Base-by-base conservation (phyloP, 2,888 invertebrate species). In the Drosophila borborema region DNA sequence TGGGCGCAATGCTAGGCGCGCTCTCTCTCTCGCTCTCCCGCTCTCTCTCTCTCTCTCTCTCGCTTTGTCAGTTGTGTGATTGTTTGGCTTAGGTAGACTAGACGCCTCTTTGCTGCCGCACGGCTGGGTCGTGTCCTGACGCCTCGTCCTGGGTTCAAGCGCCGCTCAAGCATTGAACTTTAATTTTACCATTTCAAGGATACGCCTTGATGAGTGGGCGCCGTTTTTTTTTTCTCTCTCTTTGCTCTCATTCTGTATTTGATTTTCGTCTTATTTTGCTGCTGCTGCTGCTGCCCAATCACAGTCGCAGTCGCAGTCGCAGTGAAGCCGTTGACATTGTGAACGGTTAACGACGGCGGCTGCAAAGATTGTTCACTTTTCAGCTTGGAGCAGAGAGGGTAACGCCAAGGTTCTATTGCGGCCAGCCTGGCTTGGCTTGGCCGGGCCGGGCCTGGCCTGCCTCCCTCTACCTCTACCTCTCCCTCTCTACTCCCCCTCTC, bases 101-200 rank as follows among this genome's bases (percentile, higher is more conserved):
- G 82, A 70, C 71, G 56, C 40, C 54, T 64, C 36, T 46, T 46
- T 61, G 64, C 34, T 59, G 53, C 48, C 53, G 60, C 64, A 60
- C 36, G 74, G 69, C 74, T 74, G 77, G 67, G 71, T 79, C 79
- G 80, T 81, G 86, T 58, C 59, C 64, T 58, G 64, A n/a, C 61
- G 60, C 46, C 34, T 18, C 18, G 34, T 34, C 51, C 51, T 62
- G 81, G 67, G 86, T 87, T 87, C 86, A 86, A 83, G 64, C 81
- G 80, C 86, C 83, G 81, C 65, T 58, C 80, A 89, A 87, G 73
- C 86, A 81, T 87, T 89, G 86, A 89, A 89, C 90, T 89, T 88
- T 74, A 82, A 81, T 75, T 89, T 85, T 60, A 64, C 63, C 63
- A 51, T 80, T 80, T 88, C 86, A 87, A 87, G 86, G 86, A 87